These are phyloP conservation scores for Podilymbus podiceps DNA, from an alignment of 2,113 vertebrate species.

Conservation along the genomic window DNA sequence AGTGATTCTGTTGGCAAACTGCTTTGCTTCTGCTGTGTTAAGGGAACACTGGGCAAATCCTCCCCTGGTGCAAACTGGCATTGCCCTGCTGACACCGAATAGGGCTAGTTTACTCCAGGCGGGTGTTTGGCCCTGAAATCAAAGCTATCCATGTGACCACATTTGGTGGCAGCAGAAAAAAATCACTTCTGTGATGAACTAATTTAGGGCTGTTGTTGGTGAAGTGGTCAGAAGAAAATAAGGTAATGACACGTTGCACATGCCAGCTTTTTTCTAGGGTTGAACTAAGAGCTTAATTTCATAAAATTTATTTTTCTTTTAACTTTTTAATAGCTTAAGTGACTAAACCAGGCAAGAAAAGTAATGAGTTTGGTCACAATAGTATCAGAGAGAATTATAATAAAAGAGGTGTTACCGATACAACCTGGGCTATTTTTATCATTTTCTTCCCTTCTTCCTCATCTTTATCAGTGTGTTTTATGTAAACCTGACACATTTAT, in stretches of 20 bases:
- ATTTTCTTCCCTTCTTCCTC: slow-evolving; percentile 72
- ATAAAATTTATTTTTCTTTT: neutral
- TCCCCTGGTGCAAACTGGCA: neutral
- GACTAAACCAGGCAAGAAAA: slow-evolving; percentile 36
- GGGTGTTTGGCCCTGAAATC: neutral
- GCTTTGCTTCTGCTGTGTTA: neutral
- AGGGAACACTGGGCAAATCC: neutral
- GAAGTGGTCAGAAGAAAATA: slow-evolving; percentile 32
- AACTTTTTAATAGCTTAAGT: slow-evolving; percentile 13
- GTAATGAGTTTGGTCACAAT: slow-evolving; percentile 32
- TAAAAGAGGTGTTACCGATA: slow-evolving; percentile 68
- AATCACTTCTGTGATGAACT: neutral
- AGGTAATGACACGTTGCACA: neutral
- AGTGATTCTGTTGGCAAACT: neutral
- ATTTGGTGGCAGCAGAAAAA: neutral
- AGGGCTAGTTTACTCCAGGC: neutral
- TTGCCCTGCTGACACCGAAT: neutral
- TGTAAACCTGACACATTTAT: slow-evolving; percentile 78
- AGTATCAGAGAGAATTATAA: slow-evolving; percentile 60
- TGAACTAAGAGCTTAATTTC: neutral
- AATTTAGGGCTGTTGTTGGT: neutral
- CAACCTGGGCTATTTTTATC: slow-evolving; percentile 69
- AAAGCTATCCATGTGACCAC: neutral
- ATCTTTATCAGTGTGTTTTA: slow-evolving; percentile 76
- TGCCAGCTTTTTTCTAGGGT: neutral